A percentile compares a stretch with the other conserved stretches of the same genome.
Conservation (phyloP, 2,113 vertebrate species). For the Pelobates fuscus region DNA sequence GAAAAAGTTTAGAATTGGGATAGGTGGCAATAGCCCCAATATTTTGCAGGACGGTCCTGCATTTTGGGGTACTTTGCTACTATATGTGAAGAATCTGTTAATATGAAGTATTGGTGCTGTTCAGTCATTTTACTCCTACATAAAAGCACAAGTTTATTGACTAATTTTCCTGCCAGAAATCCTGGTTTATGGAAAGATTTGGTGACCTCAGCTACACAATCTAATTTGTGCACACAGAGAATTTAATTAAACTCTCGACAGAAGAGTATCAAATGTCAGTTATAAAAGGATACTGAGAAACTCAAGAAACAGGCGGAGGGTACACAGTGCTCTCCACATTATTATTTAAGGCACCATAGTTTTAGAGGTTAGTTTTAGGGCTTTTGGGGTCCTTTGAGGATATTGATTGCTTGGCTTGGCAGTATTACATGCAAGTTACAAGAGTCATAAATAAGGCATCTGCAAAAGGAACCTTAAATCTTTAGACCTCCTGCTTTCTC, state of each 20-base stretch:
- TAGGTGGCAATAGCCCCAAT: too few species aligned
- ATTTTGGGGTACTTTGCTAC: too few species aligned
- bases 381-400: neutral
- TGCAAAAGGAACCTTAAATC: too few species aligned
- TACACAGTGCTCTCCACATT: neutral
- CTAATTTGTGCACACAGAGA: conserved; percentile 22
- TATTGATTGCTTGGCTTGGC: neutral
- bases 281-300: neutral
- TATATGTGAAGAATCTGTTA: too few species aligned
- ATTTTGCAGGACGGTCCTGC: too few species aligned
- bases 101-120: too few species aligned
- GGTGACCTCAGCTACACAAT: conserved; percentile 32
- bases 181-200: conserved; percentile 26
- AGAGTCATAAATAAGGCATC: too few species aligned
- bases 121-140: neutral
- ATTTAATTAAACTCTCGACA: conserved; percentile 33
- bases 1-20: too few species aligned
- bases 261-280: conserved; percentile 29
- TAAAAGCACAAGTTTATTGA: conserved; percentile 10
- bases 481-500: too few species aligned
- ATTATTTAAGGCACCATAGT: neutral
- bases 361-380: neutral
- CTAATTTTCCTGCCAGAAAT: conserved; percentile 27
- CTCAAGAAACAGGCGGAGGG: neutral
- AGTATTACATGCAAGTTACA: too few species aligned